phyloP scores from a whole-genome alignment of 1,140 invertebrate species.

The Diachasma alloeum region DNA sequence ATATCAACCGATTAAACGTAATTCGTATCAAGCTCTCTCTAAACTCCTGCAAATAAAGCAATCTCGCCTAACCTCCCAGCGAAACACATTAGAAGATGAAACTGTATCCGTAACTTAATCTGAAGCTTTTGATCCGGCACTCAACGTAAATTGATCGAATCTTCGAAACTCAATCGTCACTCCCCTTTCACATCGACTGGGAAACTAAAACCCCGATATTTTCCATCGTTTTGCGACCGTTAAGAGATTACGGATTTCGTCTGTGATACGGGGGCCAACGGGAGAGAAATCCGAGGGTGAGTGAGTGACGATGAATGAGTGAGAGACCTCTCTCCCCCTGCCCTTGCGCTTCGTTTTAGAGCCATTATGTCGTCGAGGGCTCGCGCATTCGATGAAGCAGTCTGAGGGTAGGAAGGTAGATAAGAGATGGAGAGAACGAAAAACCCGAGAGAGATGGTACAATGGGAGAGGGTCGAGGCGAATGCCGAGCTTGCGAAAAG shows the following conservation, averaged over 20 bases:
- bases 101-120: not conserved
- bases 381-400: slow-evolving; percentile 16
- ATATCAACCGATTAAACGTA: no score
- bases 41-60: no score
- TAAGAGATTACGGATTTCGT: slow-evolving; percentile 59
- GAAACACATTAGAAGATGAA: not conserved
- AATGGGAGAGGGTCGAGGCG: slow-evolving; percentile 6
- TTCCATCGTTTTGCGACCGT: slow-evolving; percentile 54
- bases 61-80: no score
- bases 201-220: slow-evolving; percentile 40
- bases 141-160: not conserved
- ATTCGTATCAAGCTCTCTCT: no score
- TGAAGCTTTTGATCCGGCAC: not conserved
- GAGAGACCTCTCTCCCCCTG: not conserved
- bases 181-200: slow-evolving; percentile 46
- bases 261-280: slow-evolving; percentile 28
- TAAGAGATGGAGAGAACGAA: slow-evolving; percentile 11
- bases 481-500: slow-evolving; percentile 64
- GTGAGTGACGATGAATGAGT: slow-evolving; percentile 14
- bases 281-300: slow-evolving; percentile 12
- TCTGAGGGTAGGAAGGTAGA: not conserved
- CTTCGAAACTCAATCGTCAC: slow-evolving; percentile 8
- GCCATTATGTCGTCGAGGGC: slow-evolving; percentile 51
- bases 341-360: slow-evolving; percentile 53
- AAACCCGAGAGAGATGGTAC: slow-evolving; percentile 12